Base-by-base conservation (phyloP, 2,888 invertebrate species). In the Parthenolecanium corni region DNA sequence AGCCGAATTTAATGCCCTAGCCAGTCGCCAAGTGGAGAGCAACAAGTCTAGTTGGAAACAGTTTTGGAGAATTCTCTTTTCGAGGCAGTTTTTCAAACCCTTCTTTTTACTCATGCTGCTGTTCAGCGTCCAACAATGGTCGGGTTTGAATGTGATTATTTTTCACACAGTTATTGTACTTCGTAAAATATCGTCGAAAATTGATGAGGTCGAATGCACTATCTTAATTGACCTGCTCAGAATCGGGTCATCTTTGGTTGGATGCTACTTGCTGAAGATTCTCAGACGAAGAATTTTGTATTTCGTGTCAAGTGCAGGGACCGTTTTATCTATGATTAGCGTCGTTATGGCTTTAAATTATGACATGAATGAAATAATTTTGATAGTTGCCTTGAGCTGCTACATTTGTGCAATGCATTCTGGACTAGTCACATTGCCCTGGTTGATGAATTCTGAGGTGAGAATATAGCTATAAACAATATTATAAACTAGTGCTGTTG, bases 361-460 rank as follows among this genome's bases (percentile, higher is more conserved):
- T 46, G 24, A 24, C 1, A 1, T 47, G 5, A 6, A 18, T 18
- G 6, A 24, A 6, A 20, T 25, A 2, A 1, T 20, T 16, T 9
- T 44, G 20, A 18, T 57, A 0, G 3, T 46, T 1, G 16, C 42
- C 6, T 16, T 16, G 14, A 25, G 57, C 57, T 25, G 44, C 6
- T 57, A 57, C 11, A 47, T 57, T 12, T 40, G 16, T 5, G 42
- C 31, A 12, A 9, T 57, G 44, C 44, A 57, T 24, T 23, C 44
- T 1, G 57, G 57, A 21, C n/a, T 57, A 16, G n/a, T 44, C 11
- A 25, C 46, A 18, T 24, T 57, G 25, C 57, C 57, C 24, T 57
- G 57, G 57, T 24, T 57, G n/a, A 57, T 57, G 57, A 14, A 31
- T 3, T 42, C 44, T 24, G 57, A 57, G 47, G 57, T 57, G 18